These are phyloP conservation scores for Micrastur ruficollis DNA, from an alignment of 2,797 vertebrate species.

Conservation along the genomic window DNA sequence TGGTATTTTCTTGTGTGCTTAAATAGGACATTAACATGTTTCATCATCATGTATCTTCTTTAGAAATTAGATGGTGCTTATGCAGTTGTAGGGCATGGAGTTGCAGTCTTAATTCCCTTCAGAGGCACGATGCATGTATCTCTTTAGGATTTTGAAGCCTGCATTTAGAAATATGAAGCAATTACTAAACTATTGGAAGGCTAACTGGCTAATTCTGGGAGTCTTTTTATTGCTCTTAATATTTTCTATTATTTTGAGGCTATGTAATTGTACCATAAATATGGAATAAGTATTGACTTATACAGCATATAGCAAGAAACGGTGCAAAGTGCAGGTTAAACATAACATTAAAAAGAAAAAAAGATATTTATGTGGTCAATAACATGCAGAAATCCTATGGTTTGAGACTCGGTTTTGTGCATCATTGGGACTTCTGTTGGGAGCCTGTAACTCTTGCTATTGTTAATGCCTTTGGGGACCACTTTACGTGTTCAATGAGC, in stretches of 20 bases:
- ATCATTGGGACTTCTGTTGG: neutral
- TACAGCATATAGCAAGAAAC: neutral
- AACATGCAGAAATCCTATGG: neutral
- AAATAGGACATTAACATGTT: neutral
- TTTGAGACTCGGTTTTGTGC: neutral
- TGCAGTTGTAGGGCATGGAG: neutral
- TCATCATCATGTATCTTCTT: neutral
- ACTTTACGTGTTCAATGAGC: neutral
- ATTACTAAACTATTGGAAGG: neutral
- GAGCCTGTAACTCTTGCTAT: neutral
- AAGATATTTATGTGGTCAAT: neutral
- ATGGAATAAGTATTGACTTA: neutral
- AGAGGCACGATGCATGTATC: neutral
- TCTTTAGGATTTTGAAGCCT: neutral
- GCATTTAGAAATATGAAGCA: neutral
- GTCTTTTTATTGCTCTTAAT: neutral
- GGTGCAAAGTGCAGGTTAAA: neutral
- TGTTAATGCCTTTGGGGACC: neutral
- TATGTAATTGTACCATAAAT: neutral
- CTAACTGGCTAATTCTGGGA: neutral
- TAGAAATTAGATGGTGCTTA: neutral
- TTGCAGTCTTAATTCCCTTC: neutral
- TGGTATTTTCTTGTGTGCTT: neutral
- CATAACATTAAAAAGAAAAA: neutral
- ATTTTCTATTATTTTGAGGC: neutral